Evolutionary conservation across 2,113 vertebrate species (phyloP), one percentile per base, ranked within the genome.

Genomic region (Pedetes capensis): DNA sequence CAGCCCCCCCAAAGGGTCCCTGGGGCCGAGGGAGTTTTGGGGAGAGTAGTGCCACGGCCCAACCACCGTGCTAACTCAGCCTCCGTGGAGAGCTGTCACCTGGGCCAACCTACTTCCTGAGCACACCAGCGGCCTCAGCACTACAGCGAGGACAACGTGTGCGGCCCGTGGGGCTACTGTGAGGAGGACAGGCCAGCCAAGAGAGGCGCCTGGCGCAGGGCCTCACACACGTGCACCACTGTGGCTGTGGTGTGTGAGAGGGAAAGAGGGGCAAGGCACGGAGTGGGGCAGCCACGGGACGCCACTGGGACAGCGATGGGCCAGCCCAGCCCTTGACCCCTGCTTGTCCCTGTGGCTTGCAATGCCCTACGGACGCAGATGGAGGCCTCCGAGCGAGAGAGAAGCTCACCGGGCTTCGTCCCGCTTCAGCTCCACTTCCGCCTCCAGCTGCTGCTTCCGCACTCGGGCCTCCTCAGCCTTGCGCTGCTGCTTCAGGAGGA

Each of bases 401-500:
- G 25, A 5, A 1, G 17, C 5, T 51, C 97, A 99, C 99, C 99
- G 99, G 97, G 99, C 98, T 96, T 99, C 99, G 0, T 99, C 99
- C 4, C 99, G 98, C 59, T 99, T 99, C 5, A 99, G 98, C 34
- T 99, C 99, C 0, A 99, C 99, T 55, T 99, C 99, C 0, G 97
- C 99, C 95, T 99, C 99, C 71, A 99, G 98, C 96, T 99, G 99
- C 96, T 98, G 99, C 81, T 99, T 99, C 8, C 99, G 97, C 25
- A 99, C 39, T 1, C 99, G 98, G 0, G 99, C 98, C 98, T 99
- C 99, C 95, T 99, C 99, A 0, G 99, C 99, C 97, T 99, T 99
- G 92, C 99, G 99, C 98, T 99, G 99, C 98, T 99, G 99, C 25
- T 99, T 99, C 53, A 99, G 96, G 0, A 99, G 98, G 97, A 99